A percentile compares a stretch with the other conserved stretches of the same genome.
Conservation (phyloP, 2,113 vertebrate species). For the Sinocyclocheilus rhinocerous region DNA sequence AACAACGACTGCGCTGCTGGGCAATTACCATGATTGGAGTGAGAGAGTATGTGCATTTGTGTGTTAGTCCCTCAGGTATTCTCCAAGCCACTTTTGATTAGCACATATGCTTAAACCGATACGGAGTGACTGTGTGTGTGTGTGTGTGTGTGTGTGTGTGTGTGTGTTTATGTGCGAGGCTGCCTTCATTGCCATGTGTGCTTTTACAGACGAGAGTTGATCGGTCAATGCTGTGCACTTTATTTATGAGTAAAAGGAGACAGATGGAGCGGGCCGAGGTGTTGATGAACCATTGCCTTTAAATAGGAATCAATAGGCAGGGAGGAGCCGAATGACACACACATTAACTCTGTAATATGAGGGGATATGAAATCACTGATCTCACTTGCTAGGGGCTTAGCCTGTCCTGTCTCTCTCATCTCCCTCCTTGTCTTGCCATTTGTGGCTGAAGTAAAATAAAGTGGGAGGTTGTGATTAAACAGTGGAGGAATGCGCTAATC, state of each 20-base stretch:
- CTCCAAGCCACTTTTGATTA: constrained; percentile 65
- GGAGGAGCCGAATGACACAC: constrained; percentile 80
- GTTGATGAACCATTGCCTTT: constrained; percentile 90
- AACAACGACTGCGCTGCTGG: constrained; percentile 72
- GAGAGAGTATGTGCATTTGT: constrained; percentile 54
- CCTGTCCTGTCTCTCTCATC: constrained; percentile 33
- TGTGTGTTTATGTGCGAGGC: constrained; percentile 54
- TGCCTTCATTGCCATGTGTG: constrained; percentile 91
- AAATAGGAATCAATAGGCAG: constrained; percentile 82
- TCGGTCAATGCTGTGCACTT: constrained; percentile 91
- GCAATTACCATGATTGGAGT: constrained; percentile 79
- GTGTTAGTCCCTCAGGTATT: constrained; percentile 68
- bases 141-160: constrained; percentile 41
- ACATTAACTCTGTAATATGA: constrained; percentile 82
- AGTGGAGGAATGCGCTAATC: constrained; percentile 55
- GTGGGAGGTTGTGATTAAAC: constrained; percentile 50
- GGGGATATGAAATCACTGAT: constrained; percentile 81
- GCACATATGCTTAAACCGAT: constrained; percentile 52
- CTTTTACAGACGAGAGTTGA: constrained; percentile 88
- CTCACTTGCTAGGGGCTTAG: constrained; percentile 48
- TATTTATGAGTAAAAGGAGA: constrained; percentile 99
- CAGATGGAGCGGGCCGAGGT: constrained; percentile 83
- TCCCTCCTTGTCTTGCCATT: constrained; percentile 25
- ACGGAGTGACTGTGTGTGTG: constrained; percentile 41
- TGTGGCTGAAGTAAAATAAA: not conserved